phyloP scores from a whole-genome alignment of 1,140 invertebrate genomes.

The Meloidogyne exigua region DNA sequence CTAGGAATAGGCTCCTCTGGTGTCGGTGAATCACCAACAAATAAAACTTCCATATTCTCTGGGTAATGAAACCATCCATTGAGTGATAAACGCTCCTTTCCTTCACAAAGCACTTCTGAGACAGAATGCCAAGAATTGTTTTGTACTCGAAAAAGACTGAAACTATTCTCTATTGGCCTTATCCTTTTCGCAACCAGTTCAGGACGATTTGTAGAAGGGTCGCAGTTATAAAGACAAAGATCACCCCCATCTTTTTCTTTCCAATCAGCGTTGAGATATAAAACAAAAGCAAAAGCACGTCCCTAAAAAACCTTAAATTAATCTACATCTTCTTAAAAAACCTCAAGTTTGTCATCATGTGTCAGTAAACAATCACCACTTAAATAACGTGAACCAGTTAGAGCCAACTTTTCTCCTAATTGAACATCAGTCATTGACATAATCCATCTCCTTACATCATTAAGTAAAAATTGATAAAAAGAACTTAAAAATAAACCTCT shows the following conservation, averaged over 20 bases:
- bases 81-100: conserved; percentile 46
- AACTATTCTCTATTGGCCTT: conserved; percentile 38
- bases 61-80: conserved; percentile 56
- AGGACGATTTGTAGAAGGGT: conserved; percentile 34
- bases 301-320: conserved; percentile 15
- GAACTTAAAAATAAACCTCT: conserved; percentile 4
- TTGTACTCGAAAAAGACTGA: conserved; percentile 47
- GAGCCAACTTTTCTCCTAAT: conserved; percentile 37
- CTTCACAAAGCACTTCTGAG: conserved; percentile 40
- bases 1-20: conserved; percentile 27
- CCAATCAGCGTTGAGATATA: conserved; percentile 42
- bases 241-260: conserved; percentile 37
- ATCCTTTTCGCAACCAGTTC: conserved; percentile 33
- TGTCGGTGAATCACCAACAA: conserved; percentile 30
- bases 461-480: conserved; percentile 37
- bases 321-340: neutral
- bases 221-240: conserved; percentile 36
- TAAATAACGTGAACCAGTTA: conserved; percentile 44
- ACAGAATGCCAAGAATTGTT: conserved; percentile 53
- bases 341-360: conserved; percentile 38
- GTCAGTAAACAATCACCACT: conserved; percentile 25
- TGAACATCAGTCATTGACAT: conserved; percentile 32
- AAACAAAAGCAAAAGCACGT: conserved; percentile 48
- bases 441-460: conserved; percentile 37
- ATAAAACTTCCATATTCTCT: conserved; percentile 23